A percentile compares a stretch with the other conserved stretches of the same genome.
These are phyloP conservation scores for Scaptomyza caliginosa DNA, from an alignment of 2,888 invertebrate genomes.

Conservation along the genomic window DNA sequence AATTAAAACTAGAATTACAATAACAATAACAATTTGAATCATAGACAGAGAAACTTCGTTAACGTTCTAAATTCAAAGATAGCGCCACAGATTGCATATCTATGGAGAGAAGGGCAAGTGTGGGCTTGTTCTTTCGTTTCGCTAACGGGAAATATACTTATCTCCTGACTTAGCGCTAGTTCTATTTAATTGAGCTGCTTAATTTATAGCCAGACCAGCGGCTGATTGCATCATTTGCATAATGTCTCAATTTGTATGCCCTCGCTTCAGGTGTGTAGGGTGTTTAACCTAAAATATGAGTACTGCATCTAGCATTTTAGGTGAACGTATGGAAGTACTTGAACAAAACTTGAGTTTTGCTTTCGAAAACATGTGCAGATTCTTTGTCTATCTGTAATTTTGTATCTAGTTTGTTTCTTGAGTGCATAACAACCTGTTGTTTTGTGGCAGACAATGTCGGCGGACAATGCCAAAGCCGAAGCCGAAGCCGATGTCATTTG, in stretches of 20 bases:
- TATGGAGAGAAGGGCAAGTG: neutral
- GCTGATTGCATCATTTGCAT: slow-evolving; percentile 26
- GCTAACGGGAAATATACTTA: slow-evolving; percentile 7
- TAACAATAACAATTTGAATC: slow-evolving; percentile 24
- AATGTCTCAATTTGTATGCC: slow-evolving; percentile 17
- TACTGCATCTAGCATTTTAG: neutral
- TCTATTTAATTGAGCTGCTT: slow-evolving; percentile 10
- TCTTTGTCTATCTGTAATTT: neutral
- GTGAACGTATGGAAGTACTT: neutral
- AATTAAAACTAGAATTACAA: slow-evolving; percentile 22
- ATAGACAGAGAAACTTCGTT: slow-evolving; percentile 1
- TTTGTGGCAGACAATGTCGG: too few relatives aligned
- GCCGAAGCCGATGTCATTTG: slow-evolving; percentile 39
- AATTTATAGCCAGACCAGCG: slow-evolving; percentile 9
- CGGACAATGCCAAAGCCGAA: slow-evolving; percentile 1
- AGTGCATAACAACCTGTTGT: slow-evolving; percentile 21
- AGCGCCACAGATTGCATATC: slow-evolving; percentile 21
- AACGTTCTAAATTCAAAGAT: slow-evolving; percentile 17
- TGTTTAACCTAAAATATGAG: neutral
- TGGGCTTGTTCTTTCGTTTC: neutral
- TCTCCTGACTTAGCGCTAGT: neutral
- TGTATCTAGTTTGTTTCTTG: neutral
- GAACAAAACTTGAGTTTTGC: neutral
- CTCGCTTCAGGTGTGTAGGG: neutral
- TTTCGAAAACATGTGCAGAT: neutral